Base-by-base conservation (phyloP, 1,140 invertebrate genomes). In the Galleria mellonella region DNA sequence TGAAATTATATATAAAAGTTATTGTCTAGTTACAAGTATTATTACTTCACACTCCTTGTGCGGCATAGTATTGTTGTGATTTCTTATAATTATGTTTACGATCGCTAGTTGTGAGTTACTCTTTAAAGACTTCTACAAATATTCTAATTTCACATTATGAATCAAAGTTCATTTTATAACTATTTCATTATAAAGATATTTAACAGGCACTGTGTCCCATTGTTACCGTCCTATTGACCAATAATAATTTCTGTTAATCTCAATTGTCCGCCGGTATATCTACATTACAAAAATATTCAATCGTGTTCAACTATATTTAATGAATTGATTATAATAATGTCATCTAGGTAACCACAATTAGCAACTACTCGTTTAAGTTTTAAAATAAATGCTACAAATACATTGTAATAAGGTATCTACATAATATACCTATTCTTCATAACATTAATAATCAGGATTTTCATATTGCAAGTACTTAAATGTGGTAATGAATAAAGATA, bases 81-180 rank as follows among this genome's bases (percentile, higher is more conserved):
- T 53, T 60, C 64, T 53, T 62, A 56, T 53, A 23, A 43, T 70
- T 67, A 62, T 48, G 55, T 72, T 75, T 36, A 62, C 51, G 50
- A 74, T 68, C 66, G 75, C 72, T 79, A 79, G 75, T 61, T 63
- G 55, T 65, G 53, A 68, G 36, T 52, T 51, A 49, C 43, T 37
- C 45, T 38, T 50, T 27, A 32, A 48, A 32, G 38, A 23, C 17
- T 23, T 23, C 17, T 23, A 23, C 6, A 23, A 23, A 23, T 23
- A 23, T 23, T 23, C 2, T 23, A 3, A 3, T 23, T 3, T 23
- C 2, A 23, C 17, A 23, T 23, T 23, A 23, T 23, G 2, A 23
- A 23, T 23, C 17, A 23, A 23, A 23, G 2, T 3, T 23, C 6
- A 23, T 23, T 23, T 23, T 3, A 23, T 6, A 23, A 23, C 17